Conservation (phyloP, 2,888 invertebrate genomes). For the Eupithecia subfuscata region DNA sequence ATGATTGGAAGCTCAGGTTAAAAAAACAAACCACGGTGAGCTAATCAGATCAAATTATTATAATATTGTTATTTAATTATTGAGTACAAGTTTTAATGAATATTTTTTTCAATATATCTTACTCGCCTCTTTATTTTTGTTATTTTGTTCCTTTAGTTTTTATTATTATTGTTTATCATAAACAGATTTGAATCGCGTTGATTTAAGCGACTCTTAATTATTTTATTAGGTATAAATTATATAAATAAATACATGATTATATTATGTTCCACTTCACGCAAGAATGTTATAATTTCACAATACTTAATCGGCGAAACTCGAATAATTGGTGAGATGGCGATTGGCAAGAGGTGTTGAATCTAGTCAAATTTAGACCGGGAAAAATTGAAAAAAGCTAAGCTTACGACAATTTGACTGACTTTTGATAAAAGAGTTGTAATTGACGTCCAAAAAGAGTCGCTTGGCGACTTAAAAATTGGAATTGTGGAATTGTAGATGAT, state of each 20-base stretch:
- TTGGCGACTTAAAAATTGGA: conserved; percentile 76
- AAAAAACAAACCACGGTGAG: conserved; percentile 67
- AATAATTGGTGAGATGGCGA: conserved; percentile 68
- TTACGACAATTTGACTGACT: conserved; percentile 78
- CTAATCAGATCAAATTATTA: conserved; percentile 82
- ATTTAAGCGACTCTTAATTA: conserved; percentile 67
- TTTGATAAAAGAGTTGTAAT: conserved; percentile 59
- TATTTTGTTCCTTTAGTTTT: conserved; percentile 83
- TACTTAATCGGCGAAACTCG: conserved; percentile 44
- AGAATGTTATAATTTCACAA: conserved; percentile 63
- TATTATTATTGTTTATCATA: conserved; percentile 80
- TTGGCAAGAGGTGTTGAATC: conserved; percentile 79
- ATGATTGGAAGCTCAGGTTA: conserved; percentile 69
- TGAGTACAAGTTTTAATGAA: conserved; percentile 83
- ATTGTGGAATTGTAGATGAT: conserved; percentile 78
- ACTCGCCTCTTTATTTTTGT: conserved; percentile 81
- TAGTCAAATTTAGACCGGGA: conserved; percentile 79
- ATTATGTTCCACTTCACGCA: conserved; percentile 75
- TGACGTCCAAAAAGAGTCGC: conserved; percentile 79
- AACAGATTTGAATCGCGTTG: conserved; percentile 68
- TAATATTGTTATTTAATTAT: conserved; percentile 84
- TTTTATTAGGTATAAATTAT: conserved; percentile 62
- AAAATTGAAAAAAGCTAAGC: conserved; percentile 67
- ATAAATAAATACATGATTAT: conserved; percentile 60
- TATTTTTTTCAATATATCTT: conserved; percentile 81